Base-by-base conservation (phyloP, 2,888 invertebrate species). In the Cephus rjabovi region DNA sequence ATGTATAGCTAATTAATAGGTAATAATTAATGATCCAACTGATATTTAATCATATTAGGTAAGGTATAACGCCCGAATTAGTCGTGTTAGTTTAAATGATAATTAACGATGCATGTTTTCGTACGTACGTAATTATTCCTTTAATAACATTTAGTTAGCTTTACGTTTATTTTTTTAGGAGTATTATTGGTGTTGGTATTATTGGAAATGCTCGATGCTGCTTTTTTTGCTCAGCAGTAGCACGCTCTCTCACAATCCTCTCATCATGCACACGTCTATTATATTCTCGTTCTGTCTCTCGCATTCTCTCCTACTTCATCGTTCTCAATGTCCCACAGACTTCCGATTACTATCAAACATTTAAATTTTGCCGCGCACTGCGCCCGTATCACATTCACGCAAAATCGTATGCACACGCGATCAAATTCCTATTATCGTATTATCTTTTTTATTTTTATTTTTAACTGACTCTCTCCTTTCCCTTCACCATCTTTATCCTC, bases 111-210 rank as follows among this genome's bases (percentile, higher is more conserved):
- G 82, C 83, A 82, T 80, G 80, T 78, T 56, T 56, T 82, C 82
- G 80, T 83, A 81, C 79, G 77, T 83, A 82, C 79, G 79, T 81
- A 82, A 82, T 80, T 79, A 81, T 82, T 79, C 70, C 75, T 81
- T 80, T 31, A 77, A 82, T 84, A 83, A 83, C 82, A 81, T 83
- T 82, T 81, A 83, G 76, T 83, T 81, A 79, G 80, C 81, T 83
- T 83, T 81, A 80, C 76, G 76, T 79, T 83, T 79, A 80, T 79
- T 34, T 71, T 77, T 82, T 81, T 79, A 83, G 76, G 83, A 85
- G 81, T 87, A 86, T 85, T 81, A 84, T 88, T 88, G 89, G 87
- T 89, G 88, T 89, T 88, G 86, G 83, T 87, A 86, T 88, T 87
- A 87, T 87, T 89, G 87, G 86, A 88, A 88, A 88, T 87, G 87